Base-by-base conservation (phyloP, 1,140 invertebrate species). In the Drosophila busckii region DNA sequence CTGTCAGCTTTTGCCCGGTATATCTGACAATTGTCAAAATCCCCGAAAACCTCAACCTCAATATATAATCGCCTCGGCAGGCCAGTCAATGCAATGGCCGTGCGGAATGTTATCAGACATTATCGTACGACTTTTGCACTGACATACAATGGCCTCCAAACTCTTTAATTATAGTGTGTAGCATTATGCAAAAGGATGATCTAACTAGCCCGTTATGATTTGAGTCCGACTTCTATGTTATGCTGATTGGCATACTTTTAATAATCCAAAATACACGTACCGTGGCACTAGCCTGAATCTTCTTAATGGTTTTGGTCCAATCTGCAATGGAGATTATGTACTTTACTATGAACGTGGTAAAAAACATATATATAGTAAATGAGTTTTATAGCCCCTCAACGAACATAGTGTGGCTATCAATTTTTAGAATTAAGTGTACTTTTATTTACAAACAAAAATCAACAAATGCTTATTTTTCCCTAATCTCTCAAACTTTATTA, bases 221-320 rank as follows among this genome's bases (percentile, higher is more conserved):
- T 62, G 4, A 7, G 7, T 48, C 35, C 58, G 12, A 13, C 9
- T 32, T 49, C 26, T 45, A 12, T 56, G 37, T 62, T 56, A 28
- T 42, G 15, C 29, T 2, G 4, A 62, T 62, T 56, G 52, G 52
- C 38, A 6, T 10, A 28, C 19, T 26, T 28, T 8, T 3, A 38
- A 38, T 29, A 49, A 25, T 7, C 1, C 7, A 35, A 41, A 35
- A 23, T 4, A 29, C 5, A 75, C 64, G 70, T 71, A 70, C 75
- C 71, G 64, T 59, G 64, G 76, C 83, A 85, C 58, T 70, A 78
- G 83, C 67, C 59, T 69, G 84, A 86, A 86, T 86, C 84, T 78
- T 69, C 75, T 86, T 86, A 86, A 86, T 86, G 84, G 84, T 86
- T 86, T 86, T 86, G 76, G 84, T 84, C 84, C 84, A 86, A 84